A percentile compares a stretch with the other conserved stretches of the same genome.
Conservation (phyloP, 2,797 vertebrate species). For the Anguilla obscura region DNA sequence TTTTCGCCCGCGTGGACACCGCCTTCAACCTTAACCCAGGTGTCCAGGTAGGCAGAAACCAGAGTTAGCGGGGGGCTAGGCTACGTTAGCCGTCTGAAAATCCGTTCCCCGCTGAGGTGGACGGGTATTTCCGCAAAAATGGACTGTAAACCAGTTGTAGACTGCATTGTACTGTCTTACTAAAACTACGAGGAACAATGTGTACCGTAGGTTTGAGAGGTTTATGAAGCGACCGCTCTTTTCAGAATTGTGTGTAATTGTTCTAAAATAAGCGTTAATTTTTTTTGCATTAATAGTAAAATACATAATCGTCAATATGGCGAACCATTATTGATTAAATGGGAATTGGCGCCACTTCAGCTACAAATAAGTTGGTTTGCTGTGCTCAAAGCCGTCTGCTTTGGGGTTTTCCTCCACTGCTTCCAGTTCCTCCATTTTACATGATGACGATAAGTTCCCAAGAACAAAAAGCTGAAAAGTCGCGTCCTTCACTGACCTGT, state of each 20-base stretch:
- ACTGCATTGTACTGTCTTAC: constrained; percentile 28
- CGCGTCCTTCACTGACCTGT: constrained; percentile 43
- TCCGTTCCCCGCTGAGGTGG: constrained; percentile 5
- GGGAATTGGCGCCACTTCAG: background rate
- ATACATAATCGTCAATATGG: too few relatives aligned
- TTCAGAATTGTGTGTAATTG: constrained; percentile 6
- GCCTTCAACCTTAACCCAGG: background rate
- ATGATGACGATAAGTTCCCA: background rate
- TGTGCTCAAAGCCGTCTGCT: background rate
- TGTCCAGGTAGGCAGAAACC: background rate
- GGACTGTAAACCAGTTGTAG: constrained; percentile 37
- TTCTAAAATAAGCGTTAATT: background rate
- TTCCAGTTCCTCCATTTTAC: background rate
- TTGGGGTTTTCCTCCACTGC: background rate
- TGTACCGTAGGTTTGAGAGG: background rate
- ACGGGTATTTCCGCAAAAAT: background rate
- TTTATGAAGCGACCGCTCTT: constrained; percentile 42
- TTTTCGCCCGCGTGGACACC: constrained; percentile 21
- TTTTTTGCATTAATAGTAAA: too few relatives aligned
- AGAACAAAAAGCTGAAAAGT: constrained; percentile 31
- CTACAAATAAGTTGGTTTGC: background rate
- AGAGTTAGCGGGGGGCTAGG: background rate
- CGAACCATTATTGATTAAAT: background rate
- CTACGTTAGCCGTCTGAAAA: constrained; percentile 4
- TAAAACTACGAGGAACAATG: constrained; percentile 13